Evolutionary conservation across 2,888 invertebrate species (phyloP), one percentile per base, ranked within the genome.

Genomic region (Folsomia candida): DNA sequence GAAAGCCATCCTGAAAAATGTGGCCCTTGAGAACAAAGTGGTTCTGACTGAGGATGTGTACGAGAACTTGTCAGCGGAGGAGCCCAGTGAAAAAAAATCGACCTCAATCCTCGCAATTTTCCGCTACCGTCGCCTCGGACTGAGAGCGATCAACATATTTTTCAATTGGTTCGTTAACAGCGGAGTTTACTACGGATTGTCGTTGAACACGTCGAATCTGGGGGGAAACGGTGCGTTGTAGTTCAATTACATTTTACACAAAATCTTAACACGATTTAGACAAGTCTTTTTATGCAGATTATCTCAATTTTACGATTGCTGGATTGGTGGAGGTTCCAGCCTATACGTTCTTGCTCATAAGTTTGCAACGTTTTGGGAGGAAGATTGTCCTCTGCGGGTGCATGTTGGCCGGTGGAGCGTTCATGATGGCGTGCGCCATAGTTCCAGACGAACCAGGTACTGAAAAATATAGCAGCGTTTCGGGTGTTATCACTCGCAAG

Each of bases 121-220:
- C 76, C 85, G 85, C 71, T 87, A 88, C 82, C 87, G 89, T 1
- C 89, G 88, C 81, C 83, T 91, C 60, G 25, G 63, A 0, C 51
- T 78, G 1, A 64, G 80, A 27, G 51, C 78, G 11, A 25, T 72
- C 6, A 85, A 90, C 67, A 87, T 91, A 75, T 90, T 90, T 83
- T 90, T 89, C 81, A 89, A 89, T 81, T 91, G 91, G 91, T 88
- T 91, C 82, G 90, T 90, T 22, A 90, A 89, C 81, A 90, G 90
- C 79, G 89, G 89, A 71, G 89, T 90, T 9, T 92, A 91, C 82
- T 91, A 91, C 80, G 91, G 91, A 0, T 83, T 92, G 6, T 90
- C 91, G 0, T 89, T 91, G 88, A 90, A 89, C 81, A 89, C 90
- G 2, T 88, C 88, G 63, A 88, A 87, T 81, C 86, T 91, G 66